Percentiles rank a stretch among this genome's conserved stretches.
phyloP scores from a whole-genome alignment of 2,797 vertebrate genomes.

The Ataeniobius toweri region DNA sequence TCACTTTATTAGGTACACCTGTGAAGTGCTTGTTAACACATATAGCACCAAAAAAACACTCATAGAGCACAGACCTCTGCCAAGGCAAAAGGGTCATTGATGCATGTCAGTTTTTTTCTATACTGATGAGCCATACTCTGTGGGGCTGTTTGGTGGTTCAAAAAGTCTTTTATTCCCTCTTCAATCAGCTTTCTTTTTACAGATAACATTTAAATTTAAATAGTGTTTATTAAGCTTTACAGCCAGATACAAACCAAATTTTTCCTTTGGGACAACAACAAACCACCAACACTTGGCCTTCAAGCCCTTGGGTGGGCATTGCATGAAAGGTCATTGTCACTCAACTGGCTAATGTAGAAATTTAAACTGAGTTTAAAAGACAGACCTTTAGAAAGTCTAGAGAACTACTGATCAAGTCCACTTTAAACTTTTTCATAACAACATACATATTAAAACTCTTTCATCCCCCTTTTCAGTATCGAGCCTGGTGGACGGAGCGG shows the following conservation, averaged over 20 bases:
- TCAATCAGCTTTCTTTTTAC: neutral
- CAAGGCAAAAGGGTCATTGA: no score
- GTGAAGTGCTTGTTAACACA: no score
- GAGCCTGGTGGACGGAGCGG: conserved; percentile 85
- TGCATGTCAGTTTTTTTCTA: no score
- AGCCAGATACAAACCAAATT: neutral
- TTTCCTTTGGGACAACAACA: neutral
- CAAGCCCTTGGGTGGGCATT: no score
- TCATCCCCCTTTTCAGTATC: conserved; percentile 72
- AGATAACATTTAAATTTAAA: neutral
- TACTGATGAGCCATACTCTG: no score
- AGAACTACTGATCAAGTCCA: neutral
- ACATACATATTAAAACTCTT: neutral
- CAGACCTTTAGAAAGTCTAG: neutral
- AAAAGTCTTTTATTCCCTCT: neutral
- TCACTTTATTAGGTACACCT: neutral
- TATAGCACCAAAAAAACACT: no score
- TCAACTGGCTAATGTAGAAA: no score
- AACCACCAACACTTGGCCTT: no score
- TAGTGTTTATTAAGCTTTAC: neutral
- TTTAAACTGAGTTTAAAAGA: neutral
- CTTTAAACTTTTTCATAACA: neutral
- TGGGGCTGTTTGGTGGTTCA: neutral
- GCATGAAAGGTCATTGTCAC: no score
- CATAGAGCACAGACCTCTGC: no score